Percentiles rank a stretch among this genome's conserved stretches.
Evolutionary conservation across 1,140 invertebrate species (phyloP).

Genomic region (Lepidurus couesii): DNA sequence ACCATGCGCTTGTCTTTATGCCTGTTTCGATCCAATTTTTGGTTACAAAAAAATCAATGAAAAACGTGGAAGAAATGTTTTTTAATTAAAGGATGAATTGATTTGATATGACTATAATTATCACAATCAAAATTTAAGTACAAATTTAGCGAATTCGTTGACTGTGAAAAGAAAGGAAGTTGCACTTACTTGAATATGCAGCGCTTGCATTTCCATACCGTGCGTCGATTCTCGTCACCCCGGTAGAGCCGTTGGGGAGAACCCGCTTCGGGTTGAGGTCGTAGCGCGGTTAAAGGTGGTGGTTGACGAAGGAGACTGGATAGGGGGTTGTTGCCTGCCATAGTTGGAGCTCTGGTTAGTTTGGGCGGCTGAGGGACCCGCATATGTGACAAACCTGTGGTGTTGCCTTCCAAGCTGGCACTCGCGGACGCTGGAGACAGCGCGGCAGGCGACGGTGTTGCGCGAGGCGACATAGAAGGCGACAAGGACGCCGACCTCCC

Average conservation of each 20-base stretch:
- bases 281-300: conserved; percentile 26
- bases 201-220: conserved; percentile 73
- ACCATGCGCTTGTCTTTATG: conserved; percentile 38
- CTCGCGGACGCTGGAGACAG: conserved; percentile 24
- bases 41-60: background rate
- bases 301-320: background rate
- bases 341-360: background rate
- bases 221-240: conserved; percentile 38
- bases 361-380: background rate
- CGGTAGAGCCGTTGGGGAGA: conserved; percentile 31
- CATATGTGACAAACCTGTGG: background rate
- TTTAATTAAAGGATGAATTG: background rate
- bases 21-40: conserved; percentile 31
- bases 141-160: background rate
- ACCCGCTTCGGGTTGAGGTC: conserved; percentile 37
- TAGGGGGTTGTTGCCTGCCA: background rate
- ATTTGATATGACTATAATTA: no score
- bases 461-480: background rate
- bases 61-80: background rate
- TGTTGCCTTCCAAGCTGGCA: background rate
- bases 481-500: background rate
- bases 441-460: conserved; percentile 3
- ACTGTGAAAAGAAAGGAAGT: background rate
- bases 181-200: conserved; percentile 66
- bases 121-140: no score